Evolutionary conservation across 92 coral and sea anemone species (phyloP), one percentile per base, ranked within the genome.

Genomic region (Phenganax marumi): DNA sequence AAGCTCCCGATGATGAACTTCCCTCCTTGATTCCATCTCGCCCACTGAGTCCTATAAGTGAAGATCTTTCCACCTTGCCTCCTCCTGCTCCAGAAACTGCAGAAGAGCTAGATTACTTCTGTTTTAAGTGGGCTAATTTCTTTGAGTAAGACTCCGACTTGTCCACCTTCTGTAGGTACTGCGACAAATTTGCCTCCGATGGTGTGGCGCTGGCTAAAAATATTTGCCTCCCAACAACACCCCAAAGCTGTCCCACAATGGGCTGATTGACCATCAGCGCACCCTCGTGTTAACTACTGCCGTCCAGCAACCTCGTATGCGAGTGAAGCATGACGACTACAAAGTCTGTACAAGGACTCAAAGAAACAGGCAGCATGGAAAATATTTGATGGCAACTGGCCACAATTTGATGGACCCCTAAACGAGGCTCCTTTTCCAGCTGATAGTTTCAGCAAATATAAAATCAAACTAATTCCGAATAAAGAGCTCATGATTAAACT

Each of bases 341-440:
- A 75, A 19, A n/a, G 10, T 18, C 19, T 75, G 0, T 75, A 75
- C 46, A 48, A 65, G 1, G 21, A 17, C 1, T 75, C 80, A 6
- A 51, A 52, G n/a, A 75, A 75, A 75, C 46, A 65, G 8, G 80
- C 65, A 4, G 65, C 65, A 0, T 65, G 65, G 17, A 75, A 52
- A 52, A 52, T 75, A 11, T 26, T 75, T 10, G 64, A n/a, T 24
- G 64, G 54, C n/a, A 51, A 75, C 23, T 17, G 19, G 16, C 47
- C 50, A 1, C 7, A 46, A 0, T 75, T 8, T 56, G 43, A 54
- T 52, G 80, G 80, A 6, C 21, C 65, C 57, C 5, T 39, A 12
- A 43, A 50, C 0, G 64, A n/a, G 12, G 80, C 80, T 9, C 12
- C 54, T 1, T 0, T 2, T 1, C n/a, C n/a, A n/a, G n/a, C n/a